phyloP scores from a whole-genome alignment of 2,113 vertebrate species.

The Numenius arquata region DNA sequence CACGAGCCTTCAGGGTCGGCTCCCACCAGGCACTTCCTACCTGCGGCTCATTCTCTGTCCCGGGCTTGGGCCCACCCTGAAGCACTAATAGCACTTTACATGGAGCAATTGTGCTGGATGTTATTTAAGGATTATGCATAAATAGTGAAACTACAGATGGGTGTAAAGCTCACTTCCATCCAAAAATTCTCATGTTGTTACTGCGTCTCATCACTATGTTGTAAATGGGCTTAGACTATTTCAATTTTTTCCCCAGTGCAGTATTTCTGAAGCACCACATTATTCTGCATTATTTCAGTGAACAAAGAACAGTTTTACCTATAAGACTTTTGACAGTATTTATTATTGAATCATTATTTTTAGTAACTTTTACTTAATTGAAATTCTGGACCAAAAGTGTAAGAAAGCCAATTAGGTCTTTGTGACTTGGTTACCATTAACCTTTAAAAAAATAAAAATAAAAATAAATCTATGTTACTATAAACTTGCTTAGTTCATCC shows the following conservation, averaged over 20 bases:
- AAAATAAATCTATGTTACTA: neutral
- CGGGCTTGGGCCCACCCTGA: neutral
- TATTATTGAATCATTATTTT: neutral
- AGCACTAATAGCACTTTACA: neutral
- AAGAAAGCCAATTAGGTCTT: neutral
- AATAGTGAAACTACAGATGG: neutral
- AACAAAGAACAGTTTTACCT: neutral
- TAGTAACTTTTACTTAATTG: neutral
- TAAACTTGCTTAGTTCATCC: neutral
- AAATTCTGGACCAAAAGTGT: neutral
- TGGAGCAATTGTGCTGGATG: neutral
- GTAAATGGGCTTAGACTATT: neutral
- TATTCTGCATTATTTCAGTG: neutral
- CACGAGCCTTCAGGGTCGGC: fast-evolving
- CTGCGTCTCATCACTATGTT: neutral
- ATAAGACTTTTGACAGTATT: neutral
- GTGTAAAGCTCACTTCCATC: neutral
- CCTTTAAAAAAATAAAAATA: neutral
- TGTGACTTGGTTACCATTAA: neutral
- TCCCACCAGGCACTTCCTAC: neutral
- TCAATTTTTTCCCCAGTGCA: neutral
- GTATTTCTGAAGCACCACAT: neutral
- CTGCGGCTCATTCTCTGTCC: neutral
- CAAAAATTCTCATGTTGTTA: neutral
- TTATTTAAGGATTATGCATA: neutral